Evolutionary conservation across 1,140 invertebrate genomes (phyloP).

Genomic region (Trigoniulus corallinus): DNA sequence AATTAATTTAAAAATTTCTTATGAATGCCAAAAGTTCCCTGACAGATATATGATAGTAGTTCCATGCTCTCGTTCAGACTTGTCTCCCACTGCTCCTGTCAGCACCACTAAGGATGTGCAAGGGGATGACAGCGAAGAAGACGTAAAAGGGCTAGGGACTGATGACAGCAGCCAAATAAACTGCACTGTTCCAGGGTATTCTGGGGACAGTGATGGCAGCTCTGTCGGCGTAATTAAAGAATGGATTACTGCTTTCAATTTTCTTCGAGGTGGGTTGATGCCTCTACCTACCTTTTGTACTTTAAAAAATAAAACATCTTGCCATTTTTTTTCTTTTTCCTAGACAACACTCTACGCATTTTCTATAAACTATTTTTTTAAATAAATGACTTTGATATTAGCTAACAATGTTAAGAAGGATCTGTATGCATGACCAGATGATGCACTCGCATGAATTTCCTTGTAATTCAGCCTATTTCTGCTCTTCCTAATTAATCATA

Average conservation of each 20-base stretch:
- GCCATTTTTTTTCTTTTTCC: neutral
- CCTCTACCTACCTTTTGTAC: neutral
- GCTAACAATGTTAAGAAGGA: neutral
- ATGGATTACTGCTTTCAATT: slow-evolving; percentile 42
- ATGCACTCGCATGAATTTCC: no score
- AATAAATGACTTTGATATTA: slow-evolving; percentile 1
- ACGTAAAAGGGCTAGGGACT: neutral
- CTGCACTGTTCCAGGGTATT: slow-evolving; percentile 28
- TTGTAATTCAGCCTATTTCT: no score
- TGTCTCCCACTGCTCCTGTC: neutral
- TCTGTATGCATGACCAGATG: no score
- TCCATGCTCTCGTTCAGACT: no score
- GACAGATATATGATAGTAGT: no score
- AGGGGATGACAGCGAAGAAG: slow-evolving; percentile 2
- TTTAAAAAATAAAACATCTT: slow-evolving; percentile 2
- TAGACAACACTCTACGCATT: neutral
- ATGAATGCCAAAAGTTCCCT: no score
- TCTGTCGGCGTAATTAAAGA: slow-evolving; percentile 43
- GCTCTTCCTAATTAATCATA: no score
- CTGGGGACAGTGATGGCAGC: slow-evolving; percentile 24
- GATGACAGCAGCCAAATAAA: slow-evolving; percentile 22
- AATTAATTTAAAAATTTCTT: no score
- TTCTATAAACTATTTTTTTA: neutral
- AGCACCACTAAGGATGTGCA: neutral
- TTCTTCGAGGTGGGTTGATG: slow-evolving; percentile 36